Evolutionary conservation across 2,113 vertebrate genomes (phyloP), one percentile per base, ranked within the genome.

Genomic region (Hemibagrus wyckioides): DNA sequence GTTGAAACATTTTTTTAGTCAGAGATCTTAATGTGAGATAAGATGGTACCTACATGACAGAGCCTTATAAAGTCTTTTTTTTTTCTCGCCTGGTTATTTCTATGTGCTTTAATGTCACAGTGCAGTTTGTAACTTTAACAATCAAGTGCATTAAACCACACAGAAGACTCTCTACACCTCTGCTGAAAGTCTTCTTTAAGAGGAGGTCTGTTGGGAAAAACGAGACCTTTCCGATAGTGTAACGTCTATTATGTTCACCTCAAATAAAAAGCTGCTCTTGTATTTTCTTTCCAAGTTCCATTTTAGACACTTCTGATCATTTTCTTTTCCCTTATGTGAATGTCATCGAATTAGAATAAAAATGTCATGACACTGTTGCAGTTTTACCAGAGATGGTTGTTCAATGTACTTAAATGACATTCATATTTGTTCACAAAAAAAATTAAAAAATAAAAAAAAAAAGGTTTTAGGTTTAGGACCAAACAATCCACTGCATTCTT

Each of bases 191-290:
- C 61, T 84, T 52, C 61, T 80, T 80, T 80, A 14, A 41, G 61
- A 80, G 61, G 30, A 80, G 61, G 30, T 86, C 79, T 80, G 61
- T 67, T 65, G 36, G 21, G 28, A 57, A 61, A 54, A 80, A 52
- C 21, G 23, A 41, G 33, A 39, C 61, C 76, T 54, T 80, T 80
- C 44, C 30, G 8, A 39, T 86, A 82, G 41, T 65, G 5, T 30
- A 19, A 56, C 6, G 0, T 67, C 71, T 79, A 11, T 77, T 84
- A 30, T 56, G 30, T 79, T 48, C 71, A 77, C 86, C 69, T 54
- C 57, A 87, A 41, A 56, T 67, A 79, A 65, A 52, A 87, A 65
- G 86, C 86, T 87, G 86, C 86, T 87, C 41, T 87, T 84, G 75
- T 79, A 11, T 30, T 33, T 83, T 44, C 71, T 39, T 80, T 69